Conservation (phyloP, 2,888 invertebrate genomes). For the Girardia tigrina region DNA sequence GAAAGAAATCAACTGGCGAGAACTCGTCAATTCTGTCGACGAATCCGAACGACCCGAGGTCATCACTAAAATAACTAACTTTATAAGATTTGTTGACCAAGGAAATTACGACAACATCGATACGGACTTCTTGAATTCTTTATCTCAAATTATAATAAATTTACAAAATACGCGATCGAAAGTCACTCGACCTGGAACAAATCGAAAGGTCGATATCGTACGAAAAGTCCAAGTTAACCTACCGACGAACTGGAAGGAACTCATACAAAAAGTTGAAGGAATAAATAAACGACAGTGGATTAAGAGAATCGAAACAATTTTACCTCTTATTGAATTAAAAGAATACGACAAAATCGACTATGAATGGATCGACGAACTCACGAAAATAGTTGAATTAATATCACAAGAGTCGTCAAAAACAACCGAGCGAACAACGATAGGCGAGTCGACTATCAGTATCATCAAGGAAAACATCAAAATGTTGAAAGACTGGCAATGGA, state of each 20-base stretch:
- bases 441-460: neutral
- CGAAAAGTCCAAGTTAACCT: neutral
- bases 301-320: neutral
- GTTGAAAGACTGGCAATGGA: neutral
- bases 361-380: constrained; percentile 7
- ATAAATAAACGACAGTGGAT: neutral
- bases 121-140: neutral
- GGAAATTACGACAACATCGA: neutral
- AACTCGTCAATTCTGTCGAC: neutral
- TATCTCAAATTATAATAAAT: neutral
- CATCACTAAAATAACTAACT: neutral
- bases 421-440: neutral
- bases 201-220: neutral
- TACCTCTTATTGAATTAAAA: neutral
- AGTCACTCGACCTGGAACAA: neutral
- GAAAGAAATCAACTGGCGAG: neutral
- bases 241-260: neutral
- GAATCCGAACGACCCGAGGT: neutral
- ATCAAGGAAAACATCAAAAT: neutral
- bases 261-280: neutral
- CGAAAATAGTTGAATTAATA: neutral
- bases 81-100: neutral
- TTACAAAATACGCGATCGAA: neutral
- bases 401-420: neutral
- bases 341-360: neutral